These are phyloP conservation scores for Lagenorhynchus albirostris DNA, from an alignment of 2,113 vertebrate genomes.

Conservation along the genomic window DNA sequence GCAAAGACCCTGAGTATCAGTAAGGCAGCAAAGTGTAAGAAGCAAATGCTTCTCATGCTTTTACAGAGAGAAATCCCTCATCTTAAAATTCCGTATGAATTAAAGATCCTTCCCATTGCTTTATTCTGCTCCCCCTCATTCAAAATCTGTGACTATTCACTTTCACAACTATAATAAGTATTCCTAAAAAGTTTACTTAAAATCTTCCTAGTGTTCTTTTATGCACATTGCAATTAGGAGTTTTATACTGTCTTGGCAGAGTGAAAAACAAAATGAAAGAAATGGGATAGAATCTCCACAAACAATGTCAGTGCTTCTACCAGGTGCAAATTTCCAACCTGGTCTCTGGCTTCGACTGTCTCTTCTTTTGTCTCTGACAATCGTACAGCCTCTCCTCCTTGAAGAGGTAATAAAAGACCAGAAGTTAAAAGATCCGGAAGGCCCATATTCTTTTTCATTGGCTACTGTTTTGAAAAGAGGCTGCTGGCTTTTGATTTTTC, in stretches of 20 bases:
- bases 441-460: slow-evolving; percentile 1
- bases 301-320: neutral
- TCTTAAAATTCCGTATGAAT: slow-evolving; percentile 34
- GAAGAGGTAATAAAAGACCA: slow-evolving; percentile 41
- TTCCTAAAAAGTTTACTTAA: slow-evolving; percentile 34
- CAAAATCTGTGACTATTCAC: slow-evolving; percentile 41
- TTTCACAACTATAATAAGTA: slow-evolving; percentile 44
- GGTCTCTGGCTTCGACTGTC: neutral
- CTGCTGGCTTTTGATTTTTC: slow-evolving; percentile 40
- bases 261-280: neutral
- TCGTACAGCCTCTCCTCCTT: neutral
- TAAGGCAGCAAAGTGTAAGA: slow-evolving; percentile 26
- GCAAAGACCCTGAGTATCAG: slow-evolving; percentile 25
- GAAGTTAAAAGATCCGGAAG: slow-evolving; percentile 31
- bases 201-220: slow-evolving; percentile 20
- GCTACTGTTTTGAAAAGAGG: slow-evolving; percentile 29
- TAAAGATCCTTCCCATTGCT: slow-evolving; percentile 36
- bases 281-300: neutral
- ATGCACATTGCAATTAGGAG: slow-evolving; percentile 3
- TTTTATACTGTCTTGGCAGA: neutral
- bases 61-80: slow-evolving; percentile 33
- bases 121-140: neutral
- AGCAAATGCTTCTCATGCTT: neutral
- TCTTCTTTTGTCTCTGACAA: slow-evolving; percentile 32
- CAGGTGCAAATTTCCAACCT: neutral